phyloP scores from a whole-genome alignment of 2,113 vertebrate species.

The Oriolus oriolus region DNA sequence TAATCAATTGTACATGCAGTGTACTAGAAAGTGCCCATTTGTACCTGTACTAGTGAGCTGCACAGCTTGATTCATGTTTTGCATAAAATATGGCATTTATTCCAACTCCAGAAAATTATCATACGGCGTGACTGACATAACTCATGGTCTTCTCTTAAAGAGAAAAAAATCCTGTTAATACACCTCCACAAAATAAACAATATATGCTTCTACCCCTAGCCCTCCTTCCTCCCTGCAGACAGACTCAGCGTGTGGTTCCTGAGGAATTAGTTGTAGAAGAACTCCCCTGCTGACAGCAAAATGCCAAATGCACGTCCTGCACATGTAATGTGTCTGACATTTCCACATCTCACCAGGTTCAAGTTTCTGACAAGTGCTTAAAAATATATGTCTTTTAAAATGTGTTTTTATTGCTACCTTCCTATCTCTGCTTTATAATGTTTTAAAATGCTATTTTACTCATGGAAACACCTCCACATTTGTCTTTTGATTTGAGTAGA shows the following conservation, averaged over 20 bases:
- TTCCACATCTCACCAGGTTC: slow-evolving; percentile 76
- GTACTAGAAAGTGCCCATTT: not conserved
- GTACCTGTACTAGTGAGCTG: not conserved
- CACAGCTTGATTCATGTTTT: not conserved
- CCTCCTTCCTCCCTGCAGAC: slow-evolving; percentile 67
- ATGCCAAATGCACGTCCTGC: slow-evolving; percentile 75
- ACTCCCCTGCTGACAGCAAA: slow-evolving; percentile 78
- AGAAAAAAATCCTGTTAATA: slow-evolving; percentile 5
- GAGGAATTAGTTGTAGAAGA: slow-evolving; percentile 73
- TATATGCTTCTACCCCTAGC: slow-evolving; percentile 21
- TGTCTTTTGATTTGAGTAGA: slow-evolving; percentile 58
- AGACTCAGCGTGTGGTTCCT: slow-evolving; percentile 73
- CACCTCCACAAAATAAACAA: slow-evolving; percentile 48
- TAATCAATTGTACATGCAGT: not conserved
- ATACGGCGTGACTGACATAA: slow-evolving; percentile 22
- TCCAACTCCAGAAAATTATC: slow-evolving; percentile 34
- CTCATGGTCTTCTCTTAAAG: slow-evolving; percentile 36
- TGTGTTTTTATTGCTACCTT: slow-evolving; percentile 32
- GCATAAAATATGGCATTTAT: not conserved
- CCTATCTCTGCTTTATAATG: not conserved
- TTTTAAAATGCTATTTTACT: slow-evolving; percentile 39
- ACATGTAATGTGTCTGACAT: slow-evolving; percentile 78
- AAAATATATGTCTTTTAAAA: slow-evolving; percentile 49
- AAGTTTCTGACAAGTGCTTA: slow-evolving; percentile 67
- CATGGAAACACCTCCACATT: slow-evolving; percentile 39